Evolutionary conservation across 2,888 invertebrate species (phyloP).

Genomic region (Antheraea yamamai): DNA sequence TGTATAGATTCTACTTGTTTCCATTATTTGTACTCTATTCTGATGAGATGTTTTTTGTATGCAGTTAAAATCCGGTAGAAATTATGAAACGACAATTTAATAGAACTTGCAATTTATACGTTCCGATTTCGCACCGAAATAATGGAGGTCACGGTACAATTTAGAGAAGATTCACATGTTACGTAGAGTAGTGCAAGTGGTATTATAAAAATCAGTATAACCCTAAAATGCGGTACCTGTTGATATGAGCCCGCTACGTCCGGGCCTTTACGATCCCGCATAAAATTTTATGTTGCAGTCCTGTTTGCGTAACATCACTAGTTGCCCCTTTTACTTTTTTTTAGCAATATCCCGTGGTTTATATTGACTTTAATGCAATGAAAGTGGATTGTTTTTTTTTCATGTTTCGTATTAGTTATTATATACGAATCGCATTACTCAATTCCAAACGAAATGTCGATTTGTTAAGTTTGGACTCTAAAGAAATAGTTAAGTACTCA

Average conservation of each 20-base stretch:
- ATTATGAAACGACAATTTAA: too few species aligned
- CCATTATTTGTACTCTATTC: too few species aligned
- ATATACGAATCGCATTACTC: not conserved
- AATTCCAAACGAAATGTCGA: not conserved
- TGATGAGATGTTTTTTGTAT: too few species aligned
- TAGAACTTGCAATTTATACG: too few species aligned
- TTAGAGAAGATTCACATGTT: not conserved
- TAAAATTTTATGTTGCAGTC: constrained; percentile 55
- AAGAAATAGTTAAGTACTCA: too few species aligned
- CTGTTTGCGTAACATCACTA: constrained; percentile 37
- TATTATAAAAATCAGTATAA: constrained; percentile 38
- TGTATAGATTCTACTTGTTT: too few species aligned
- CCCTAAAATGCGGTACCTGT: constrained; percentile 51
- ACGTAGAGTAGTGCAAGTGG: not conserved
- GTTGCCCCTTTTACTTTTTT: constrained; percentile 35
- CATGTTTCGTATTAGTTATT: not conserved
- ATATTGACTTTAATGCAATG: not conserved
- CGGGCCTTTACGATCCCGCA: constrained; percentile 48
- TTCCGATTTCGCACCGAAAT: too few species aligned
- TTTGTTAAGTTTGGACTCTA: not conserved
- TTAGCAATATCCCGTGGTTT: constrained; percentile 23
- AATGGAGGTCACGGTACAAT: not conserved
- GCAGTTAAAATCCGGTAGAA: too few species aligned
- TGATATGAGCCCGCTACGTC: constrained; percentile 40
- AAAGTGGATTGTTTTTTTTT: not conserved